phyloP scores from a whole-genome alignment of 1,140 invertebrate genomes.

The Aphaenogaster rudis region DNA sequence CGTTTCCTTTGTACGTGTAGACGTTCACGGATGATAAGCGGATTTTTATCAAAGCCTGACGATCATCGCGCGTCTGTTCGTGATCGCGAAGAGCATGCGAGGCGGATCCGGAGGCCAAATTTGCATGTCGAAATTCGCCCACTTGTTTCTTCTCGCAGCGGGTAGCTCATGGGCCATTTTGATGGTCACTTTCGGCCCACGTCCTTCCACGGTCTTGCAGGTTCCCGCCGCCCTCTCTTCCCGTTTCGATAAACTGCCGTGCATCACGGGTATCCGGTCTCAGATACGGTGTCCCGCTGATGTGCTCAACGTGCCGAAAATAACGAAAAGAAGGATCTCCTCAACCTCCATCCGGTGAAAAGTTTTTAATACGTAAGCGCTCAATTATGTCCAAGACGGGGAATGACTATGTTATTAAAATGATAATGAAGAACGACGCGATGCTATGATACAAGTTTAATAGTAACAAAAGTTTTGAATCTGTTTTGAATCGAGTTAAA shows the following conservation, averaged over 20 bases:
- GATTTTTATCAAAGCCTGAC: constrained; percentile 21
- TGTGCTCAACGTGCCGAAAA: constrained; percentile 63
- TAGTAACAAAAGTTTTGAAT: constrained; percentile 6
- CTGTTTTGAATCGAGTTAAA: constrained; percentile 4
- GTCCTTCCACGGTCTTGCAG: constrained; percentile 67
- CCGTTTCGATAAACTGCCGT: constrained; percentile 77
- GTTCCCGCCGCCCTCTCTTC: constrained; percentile 71
- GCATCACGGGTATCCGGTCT: constrained; percentile 76
- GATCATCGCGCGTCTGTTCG: constrained; percentile 22
- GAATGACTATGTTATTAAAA: constrained; percentile 36
- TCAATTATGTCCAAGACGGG: constrained; percentile 15
- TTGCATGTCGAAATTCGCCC: constrained; percentile 78
- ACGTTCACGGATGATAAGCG: constrained; percentile 40
- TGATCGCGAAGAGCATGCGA: constrained; percentile 5
- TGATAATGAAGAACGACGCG: constrained; percentile 38
- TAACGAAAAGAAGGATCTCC: constrained; percentile 54
- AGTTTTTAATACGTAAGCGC: constrained; percentile 29
- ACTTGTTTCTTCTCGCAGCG: constrained; percentile 79
- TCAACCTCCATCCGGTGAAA: constrained; percentile 13
- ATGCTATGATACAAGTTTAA: not conserved
- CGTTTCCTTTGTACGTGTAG: constrained; percentile 37
- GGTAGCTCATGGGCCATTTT: constrained; percentile 77
- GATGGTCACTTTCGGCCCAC: constrained; percentile 77
- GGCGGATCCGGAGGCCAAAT: constrained; percentile 70
- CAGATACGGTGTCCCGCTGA: constrained; percentile 64